Percentiles rank a stretch among this genome's conserved stretches.
phyloP scores from a whole-genome alignment of 2,888 invertebrate genomes.

The Agrotis clavis region DNA sequence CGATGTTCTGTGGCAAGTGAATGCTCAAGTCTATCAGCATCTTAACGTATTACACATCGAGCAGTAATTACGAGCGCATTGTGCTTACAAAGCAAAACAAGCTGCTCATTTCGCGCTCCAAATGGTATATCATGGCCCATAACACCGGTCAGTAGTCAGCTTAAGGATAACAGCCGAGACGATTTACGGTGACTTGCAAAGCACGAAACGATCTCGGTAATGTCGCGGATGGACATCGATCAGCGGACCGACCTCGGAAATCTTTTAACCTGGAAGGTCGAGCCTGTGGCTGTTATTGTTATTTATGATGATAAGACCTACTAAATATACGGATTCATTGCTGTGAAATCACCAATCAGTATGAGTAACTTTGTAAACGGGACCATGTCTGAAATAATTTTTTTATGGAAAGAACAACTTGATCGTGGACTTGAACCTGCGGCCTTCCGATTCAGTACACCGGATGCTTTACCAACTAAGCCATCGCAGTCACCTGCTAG shows the following conservation, averaged over 20 bases:
- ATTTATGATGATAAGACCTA: neutral
- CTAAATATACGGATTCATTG: neutral
- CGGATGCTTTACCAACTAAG: too few relatives aligned
- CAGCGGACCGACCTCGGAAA: neutral
- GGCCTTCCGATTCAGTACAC: too few relatives aligned
- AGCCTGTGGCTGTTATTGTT: neutral
- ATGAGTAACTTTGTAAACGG: neutral
- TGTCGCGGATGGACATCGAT: slow-evolving; percentile 5
- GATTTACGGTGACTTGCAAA: neutral
- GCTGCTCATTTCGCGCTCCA: too few relatives aligned
- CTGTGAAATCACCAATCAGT: neutral
- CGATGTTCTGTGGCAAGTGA: neutral
- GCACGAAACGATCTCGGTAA: neutral
- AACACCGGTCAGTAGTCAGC: too few relatives aligned
- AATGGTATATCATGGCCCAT: too few relatives aligned
- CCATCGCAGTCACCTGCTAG: too few relatives aligned
- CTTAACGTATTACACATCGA: neutral
- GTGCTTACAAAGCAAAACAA: too few relatives aligned
- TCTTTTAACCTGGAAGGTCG: neutral
- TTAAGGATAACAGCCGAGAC: neutral
- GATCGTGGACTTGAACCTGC: too few relatives aligned
- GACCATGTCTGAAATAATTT: neutral
- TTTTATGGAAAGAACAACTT: too few relatives aligned
- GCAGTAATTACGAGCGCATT: too few relatives aligned
- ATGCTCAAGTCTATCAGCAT: neutral